Conservation (phyloP, 2,888 invertebrate species). For the Drosophila macrospina region DNA sequence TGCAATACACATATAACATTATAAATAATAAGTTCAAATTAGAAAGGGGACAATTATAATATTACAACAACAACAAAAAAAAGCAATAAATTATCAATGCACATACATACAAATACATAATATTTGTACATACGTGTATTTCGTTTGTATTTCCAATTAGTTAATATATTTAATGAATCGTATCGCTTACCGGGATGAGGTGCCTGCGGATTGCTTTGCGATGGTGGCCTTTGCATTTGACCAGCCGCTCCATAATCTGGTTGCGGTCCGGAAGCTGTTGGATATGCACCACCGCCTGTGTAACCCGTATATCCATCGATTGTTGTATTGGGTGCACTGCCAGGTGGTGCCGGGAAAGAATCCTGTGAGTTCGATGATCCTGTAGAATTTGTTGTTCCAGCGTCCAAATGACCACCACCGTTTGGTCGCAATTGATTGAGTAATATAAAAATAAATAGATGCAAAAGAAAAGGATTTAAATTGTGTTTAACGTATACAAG, state of each 20-base stretch:
- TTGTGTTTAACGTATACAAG: background rate
- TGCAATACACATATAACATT: conserved; percentile 38
- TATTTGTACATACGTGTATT: background rate
- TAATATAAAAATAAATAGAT: conserved; percentile 3
- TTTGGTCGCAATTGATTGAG: conserved; percentile 53
- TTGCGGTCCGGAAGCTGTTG: conserved; percentile 85
- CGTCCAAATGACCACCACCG: conserved; percentile 79
- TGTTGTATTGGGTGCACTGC: conserved; percentile 88
- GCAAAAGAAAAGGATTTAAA: conserved; percentile 19
- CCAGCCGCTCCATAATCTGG: conserved; percentile 89
- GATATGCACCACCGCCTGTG: conserved; percentile 88
- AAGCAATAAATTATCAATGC: conserved; percentile 27
- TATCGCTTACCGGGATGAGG: conserved; percentile 88
- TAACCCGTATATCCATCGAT: conserved; percentile 94
- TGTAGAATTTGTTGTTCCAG: conserved; percentile 82
- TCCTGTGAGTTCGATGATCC: conserved; percentile 96
- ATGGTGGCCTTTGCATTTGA: conserved; percentile 90
- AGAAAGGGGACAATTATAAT: conserved; percentile 30
- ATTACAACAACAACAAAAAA: conserved; percentile 15
- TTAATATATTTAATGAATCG: background rate
- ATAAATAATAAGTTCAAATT: conserved; percentile 11
- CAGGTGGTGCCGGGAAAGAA: conserved; percentile 91
- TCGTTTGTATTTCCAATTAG: conserved; percentile 20
- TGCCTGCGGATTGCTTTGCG: conserved; percentile 88
- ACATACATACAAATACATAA: conserved; percentile 3